Evolutionary conservation across 2,113 vertebrate genomes (phyloP).

Genomic region (Trachemys scripta): DNA sequence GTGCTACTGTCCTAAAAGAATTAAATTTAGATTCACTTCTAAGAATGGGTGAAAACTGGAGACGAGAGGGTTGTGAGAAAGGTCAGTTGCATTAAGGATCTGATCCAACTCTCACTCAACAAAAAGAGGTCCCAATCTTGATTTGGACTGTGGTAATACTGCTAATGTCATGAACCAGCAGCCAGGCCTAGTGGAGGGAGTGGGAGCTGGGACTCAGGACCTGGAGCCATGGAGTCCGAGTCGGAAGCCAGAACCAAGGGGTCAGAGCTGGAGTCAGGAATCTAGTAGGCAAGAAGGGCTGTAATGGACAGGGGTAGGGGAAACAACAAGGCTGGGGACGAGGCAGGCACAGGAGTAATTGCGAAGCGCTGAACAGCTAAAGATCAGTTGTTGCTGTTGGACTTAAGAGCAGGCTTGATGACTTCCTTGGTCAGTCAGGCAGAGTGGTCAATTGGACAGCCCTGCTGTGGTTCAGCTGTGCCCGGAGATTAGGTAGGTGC

Average conservation of each 20-base stretch:
- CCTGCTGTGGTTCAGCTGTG: constrained; percentile 24
- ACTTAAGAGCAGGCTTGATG: not conserved
- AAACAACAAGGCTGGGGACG: not conserved
- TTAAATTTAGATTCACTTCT: constrained; percentile 17
- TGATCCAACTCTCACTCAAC: constrained; percentile 23
- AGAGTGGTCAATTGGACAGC: not conserved
- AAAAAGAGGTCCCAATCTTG: not conserved
- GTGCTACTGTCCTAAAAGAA: not conserved
- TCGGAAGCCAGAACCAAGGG: not conserved
- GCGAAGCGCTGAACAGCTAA: not conserved
- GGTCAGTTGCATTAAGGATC: not conserved
- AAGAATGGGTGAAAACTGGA: not conserved
- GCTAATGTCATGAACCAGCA: not conserved
- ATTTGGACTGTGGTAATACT: not conserved
- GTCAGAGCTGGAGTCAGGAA: not conserved
- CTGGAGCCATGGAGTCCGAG: not conserved
- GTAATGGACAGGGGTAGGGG: not conserved
- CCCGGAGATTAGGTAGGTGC: not conserved
- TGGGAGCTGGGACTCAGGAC: not conserved
- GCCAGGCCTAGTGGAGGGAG: not conserved
- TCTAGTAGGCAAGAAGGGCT: not conserved
- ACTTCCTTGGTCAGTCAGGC: not conserved
- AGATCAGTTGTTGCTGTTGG: not conserved
- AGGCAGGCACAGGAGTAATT: not conserved
- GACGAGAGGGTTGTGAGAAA: not conserved